Conservation (phyloP, 2,888 invertebrate species). For the Microctonus brassicae region DNA sequence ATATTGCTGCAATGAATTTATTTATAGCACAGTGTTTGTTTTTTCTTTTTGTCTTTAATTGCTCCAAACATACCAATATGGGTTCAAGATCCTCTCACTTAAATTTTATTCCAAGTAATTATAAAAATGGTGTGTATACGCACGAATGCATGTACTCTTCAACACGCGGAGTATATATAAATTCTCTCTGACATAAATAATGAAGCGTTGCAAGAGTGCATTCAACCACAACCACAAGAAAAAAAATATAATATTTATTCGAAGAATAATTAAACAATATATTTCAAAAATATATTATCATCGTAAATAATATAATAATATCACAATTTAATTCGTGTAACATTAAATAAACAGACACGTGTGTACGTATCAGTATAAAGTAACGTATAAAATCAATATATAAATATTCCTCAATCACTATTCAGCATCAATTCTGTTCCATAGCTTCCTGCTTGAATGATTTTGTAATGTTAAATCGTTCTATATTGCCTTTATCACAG, state of each 20-base stretch:
- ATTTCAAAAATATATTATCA: no score
- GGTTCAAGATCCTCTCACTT: neutral
- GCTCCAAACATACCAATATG: neutral
- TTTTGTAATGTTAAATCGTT: slow-evolving; percentile 18
- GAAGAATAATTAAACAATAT: no score
- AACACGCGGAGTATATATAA: neutral
- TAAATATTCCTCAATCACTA: neutral
- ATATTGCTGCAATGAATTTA: neutral
- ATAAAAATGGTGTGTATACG: neutral
- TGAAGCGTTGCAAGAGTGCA: slow-evolving; percentile 18
- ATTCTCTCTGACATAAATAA: neutral
- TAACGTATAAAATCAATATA: no score
- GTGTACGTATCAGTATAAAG: no score
- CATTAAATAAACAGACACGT: no score
- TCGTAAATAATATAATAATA: no score
- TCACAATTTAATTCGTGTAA: no score
- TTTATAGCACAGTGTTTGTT: neutral
- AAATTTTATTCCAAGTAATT: neutral
- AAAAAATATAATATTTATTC: no score
- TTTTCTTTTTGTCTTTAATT: neutral
- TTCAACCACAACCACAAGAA: slow-evolving; percentile 4
- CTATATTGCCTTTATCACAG: neutral
- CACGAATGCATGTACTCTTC: neutral
- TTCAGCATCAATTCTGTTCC: neutral
- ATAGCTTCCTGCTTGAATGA: slow-evolving; percentile 33